Base-by-base conservation (phyloP, 2,888 invertebrate genomes). In the Caenorhabditis uteleia region DNA sequence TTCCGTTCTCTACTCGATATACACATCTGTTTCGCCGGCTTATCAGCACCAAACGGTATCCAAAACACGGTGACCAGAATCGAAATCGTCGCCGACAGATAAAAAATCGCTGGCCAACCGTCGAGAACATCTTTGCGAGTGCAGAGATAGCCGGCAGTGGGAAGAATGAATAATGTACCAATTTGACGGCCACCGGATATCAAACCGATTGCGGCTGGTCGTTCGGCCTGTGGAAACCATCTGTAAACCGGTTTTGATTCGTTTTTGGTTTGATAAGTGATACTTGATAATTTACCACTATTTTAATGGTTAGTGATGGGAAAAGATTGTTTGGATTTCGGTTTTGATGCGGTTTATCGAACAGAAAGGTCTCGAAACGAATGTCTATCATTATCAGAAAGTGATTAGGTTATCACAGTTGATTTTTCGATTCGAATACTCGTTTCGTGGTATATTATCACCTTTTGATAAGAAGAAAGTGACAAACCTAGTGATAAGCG, bases 71-170 rank as follows among this genome's bases (percentile, higher is more conserved):
- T 70, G 14, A 75, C 79, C 16, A 80, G 47, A 3, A 70, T 66
- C 6, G 77, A 74, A 27, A 80, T 79, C 4, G 70, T 51, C 5
- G 74, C 75, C 0, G 78, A 78, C 0, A 81, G 67, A 33, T 77
- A 77, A 60, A 80, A 81, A 36, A 81, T 81, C 10, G 79, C 77
- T 8, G 80, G 80, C 80, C 80, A 81, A 16, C 79, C 80, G 27
- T 73, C 74, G 25, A 78, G 69, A 31, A 80, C 48, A 45, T 80
- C 80, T 44, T 77, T 80, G 6, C 77, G 62, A 20, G 78, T 79
- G 50, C 80, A 81, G 2, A 81, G 66, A 44, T 77, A 79, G 26
- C 80, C 80, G 31, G 80, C 80, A 10, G 79, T 77, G 0, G 80
- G 80, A 2, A 80, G 64, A 45, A 81, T 81, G 57, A 81, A 79